Base-by-base conservation (phyloP, 2,113 vertebrate genomes). In the Rhagologus leucostigma region DNA sequence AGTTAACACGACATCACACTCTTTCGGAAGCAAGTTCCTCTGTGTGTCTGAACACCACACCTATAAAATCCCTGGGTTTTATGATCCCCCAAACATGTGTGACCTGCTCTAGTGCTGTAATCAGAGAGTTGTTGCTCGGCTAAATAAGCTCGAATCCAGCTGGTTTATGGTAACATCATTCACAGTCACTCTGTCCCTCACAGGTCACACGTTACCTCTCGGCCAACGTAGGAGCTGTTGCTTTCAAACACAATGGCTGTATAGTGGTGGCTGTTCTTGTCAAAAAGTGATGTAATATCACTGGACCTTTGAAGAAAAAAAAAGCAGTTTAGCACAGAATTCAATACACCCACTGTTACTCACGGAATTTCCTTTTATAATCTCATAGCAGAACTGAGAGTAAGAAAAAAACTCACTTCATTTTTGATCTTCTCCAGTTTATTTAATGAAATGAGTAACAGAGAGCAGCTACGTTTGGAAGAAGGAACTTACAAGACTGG, bases 161-260 rank as follows among this genome's bases (percentile, higher is more conserved):
- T 42, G 70, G 30, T 44, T 75, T n/a, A 16, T 10, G 37, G 8
- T 15, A 21, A 22, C 19, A 30, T 19, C 29, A 14, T 5, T 33
- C 50, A 13, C 17, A 84, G 22, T 1, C 49, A 17, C 26, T 32
- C 37, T 68, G n/a, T 7, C 35, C 39, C 60, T 80, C 62, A 0
- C 20, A 60, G 39, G 39, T 3, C 30, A 27, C 30, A 68, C 65
- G 0, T 77, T 97, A 99, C 99, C 98, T 99, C 98, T 75, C 98
- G 96, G 10, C 99, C 99, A 8, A 99, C 41, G 1, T 98, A 99
- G 22, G 99, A 99, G 70, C 90, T 88, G 35, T 75, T 96, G 37
- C 94, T 97, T 81, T 99, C 98, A 59, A 99, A 96, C 53, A 99
- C 88, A 22, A 99, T 8, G 14, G 98, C 98, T 62, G 98, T 98